Evolutionary conservation across 1,140 invertebrate species (phyloP).

Genomic region (Bombyx mandarina): DNA sequence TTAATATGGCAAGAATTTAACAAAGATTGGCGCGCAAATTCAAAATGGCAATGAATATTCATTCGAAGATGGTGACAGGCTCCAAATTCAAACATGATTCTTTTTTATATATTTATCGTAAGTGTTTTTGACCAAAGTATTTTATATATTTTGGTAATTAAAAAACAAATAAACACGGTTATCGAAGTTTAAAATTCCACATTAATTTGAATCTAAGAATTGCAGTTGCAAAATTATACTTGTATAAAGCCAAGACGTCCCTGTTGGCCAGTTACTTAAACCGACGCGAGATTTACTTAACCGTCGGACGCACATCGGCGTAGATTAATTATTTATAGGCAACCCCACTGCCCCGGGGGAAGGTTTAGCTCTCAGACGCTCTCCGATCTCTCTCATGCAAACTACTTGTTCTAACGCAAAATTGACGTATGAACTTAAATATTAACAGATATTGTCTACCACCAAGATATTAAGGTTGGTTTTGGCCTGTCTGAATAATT

Average conservation of each 20-base stretch:
- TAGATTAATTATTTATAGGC: constrained; percentile 68
- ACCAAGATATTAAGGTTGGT: constrained; percentile 48
- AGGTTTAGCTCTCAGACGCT: constrained; percentile 59
- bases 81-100: too few relatives aligned
- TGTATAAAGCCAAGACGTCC: constrained; percentile 9
- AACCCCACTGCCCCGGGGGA: constrained; percentile 40
- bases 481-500: constrained; percentile 62
- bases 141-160: too few relatives aligned
- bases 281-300: constrained; percentile 56
- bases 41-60: too few relatives aligned
- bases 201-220: too few relatives aligned
- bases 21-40: too few relatives aligned
- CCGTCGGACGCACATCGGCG: constrained; percentile 50
- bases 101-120: too few relatives aligned
- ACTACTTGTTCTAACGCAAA: constrained; percentile 62
- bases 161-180: too few relatives aligned
- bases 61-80: too few relatives aligned
- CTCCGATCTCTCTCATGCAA: constrained; percentile 60
- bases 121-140: too few relatives aligned
- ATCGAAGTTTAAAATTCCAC: too few relatives aligned
- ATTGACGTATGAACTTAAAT: constrained; percentile 53
- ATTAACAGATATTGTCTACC: constrained; percentile 56
- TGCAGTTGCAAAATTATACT: too few relatives aligned
- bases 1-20: too few relatives aligned
- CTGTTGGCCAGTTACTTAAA: constrained; percentile 26